Evolutionary conservation across 2,113 vertebrate species (phyloP).

Genomic region (Ifrita kowaldi): DNA sequence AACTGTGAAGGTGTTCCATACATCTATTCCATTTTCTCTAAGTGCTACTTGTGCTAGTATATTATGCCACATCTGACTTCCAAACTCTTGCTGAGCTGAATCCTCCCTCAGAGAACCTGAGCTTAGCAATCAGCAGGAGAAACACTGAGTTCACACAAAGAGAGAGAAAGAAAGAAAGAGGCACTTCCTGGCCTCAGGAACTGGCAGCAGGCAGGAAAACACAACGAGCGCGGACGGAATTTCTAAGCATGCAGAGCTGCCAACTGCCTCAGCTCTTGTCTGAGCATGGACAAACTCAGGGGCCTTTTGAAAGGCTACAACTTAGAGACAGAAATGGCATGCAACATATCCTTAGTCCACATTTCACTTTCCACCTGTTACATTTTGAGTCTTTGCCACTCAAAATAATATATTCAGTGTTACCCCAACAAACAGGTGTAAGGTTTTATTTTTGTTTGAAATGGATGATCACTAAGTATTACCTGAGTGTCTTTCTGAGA

Average conservation of each 20-base stretch:
- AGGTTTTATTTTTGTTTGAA: neutral
- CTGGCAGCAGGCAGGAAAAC: neutral
- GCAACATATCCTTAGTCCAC: neutral
- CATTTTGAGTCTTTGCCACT: neutral
- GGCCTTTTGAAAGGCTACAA: neutral
- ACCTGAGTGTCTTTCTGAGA: neutral
- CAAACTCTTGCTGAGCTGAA: neutral
- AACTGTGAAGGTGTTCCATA: neutral
- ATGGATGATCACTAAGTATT: neutral
- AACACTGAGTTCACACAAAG: neutral
- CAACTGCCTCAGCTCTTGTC: neutral
- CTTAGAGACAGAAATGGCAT: neutral
- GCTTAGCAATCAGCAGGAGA: neutral
- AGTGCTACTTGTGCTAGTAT: neutral
- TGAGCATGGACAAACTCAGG: neutral
- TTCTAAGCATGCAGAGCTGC: neutral
- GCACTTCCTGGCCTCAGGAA: neutral
- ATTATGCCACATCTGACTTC: fast-evolving
- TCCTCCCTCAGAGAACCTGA: neutral
- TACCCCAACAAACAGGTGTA: neutral
- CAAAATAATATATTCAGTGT: neutral
- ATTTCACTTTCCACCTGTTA: neutral
- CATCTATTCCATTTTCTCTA: neutral
- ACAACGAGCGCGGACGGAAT: neutral
- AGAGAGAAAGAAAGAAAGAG: neutral